These are phyloP conservation scores for Boloria selene DNA, from an alignment of 2,888 invertebrate species.

Conservation along the genomic window DNA sequence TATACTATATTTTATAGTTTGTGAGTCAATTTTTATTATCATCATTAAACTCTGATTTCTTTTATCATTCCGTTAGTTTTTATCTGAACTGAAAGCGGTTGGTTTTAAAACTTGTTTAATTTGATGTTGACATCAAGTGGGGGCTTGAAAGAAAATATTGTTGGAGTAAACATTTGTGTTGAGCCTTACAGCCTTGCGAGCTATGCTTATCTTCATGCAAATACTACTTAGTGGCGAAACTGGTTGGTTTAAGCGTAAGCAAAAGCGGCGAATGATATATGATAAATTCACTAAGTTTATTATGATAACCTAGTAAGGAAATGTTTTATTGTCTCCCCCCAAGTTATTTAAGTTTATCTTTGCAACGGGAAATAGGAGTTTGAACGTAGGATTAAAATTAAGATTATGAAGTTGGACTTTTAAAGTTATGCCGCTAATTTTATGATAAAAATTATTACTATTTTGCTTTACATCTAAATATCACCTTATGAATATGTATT, in stretches of 20 bases:
- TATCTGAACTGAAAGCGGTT: constrained; percentile 63
- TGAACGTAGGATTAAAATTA: constrained; percentile 16
- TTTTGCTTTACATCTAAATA: no score
- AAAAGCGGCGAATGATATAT: constrained; percentile 39
- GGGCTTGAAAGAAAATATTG: constrained; percentile 71
- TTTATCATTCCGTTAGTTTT: constrained; percentile 63
- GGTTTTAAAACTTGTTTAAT: constrained; percentile 70
- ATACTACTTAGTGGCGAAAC: constrained; percentile 54
- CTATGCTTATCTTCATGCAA: constrained; percentile 60
- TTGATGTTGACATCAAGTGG: constrained; percentile 77
- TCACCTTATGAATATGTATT: no score
- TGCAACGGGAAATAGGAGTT: constrained; percentile 28
- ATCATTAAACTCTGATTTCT: constrained; percentile 40
- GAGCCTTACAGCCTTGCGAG: constrained; percentile 61
- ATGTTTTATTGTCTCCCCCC: constrained; percentile 37
- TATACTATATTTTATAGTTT: constrained; percentile 4
- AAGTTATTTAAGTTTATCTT: constrained; percentile 33
- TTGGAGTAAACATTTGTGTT: constrained; percentile 71
- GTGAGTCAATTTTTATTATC: constrained; percentile 31
- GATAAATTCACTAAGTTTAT: constrained; percentile 43
- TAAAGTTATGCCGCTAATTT: constrained; percentile 4
- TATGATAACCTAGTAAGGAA: constrained; percentile 43
- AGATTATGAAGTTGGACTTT: constrained; percentile 10
- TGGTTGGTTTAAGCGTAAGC: constrained; percentile 41
- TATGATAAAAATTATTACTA: background rate